Conservation (phyloP, 2,888 invertebrate genomes). For the Clepsis dumicolana region DNA sequence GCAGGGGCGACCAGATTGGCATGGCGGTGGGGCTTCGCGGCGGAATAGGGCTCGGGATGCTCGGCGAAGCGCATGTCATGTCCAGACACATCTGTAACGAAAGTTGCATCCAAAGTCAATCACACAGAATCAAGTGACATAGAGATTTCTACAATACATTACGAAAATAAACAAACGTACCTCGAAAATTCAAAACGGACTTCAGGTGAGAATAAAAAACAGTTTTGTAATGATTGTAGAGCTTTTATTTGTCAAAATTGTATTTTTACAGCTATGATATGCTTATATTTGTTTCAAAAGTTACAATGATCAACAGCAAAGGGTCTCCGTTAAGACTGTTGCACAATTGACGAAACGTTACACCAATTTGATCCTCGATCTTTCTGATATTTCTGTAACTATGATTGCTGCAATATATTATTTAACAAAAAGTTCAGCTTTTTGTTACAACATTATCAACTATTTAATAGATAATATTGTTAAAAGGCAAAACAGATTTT, state of each 20-base stretch:
- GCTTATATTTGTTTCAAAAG: constrained; percentile 92
- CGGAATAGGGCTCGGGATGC: constrained; percentile 68
- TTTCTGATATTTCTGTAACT: constrained; percentile 73
- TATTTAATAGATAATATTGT: constrained; percentile 82
- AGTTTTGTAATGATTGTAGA: constrained; percentile 85
- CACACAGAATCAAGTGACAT: not conserved
- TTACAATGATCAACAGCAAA: constrained; percentile 87
- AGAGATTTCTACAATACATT: not conserved
- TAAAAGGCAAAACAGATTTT: constrained; percentile 83
- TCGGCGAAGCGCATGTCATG: constrained; percentile 71
- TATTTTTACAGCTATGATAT: constrained; percentile 97
- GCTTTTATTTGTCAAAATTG: constrained; percentile 94
- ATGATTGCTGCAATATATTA: constrained; percentile 51
- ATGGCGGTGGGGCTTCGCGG: constrained; percentile 71
- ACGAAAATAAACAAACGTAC: constrained; percentile 50
- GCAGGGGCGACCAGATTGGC: constrained; percentile 79
- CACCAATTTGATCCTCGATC: constrained; percentile 73
- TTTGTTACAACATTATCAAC: constrained; percentile 78
- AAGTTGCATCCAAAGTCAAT: constrained; percentile 31
- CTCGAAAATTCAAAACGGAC: constrained; percentile 44
- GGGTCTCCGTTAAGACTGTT: constrained; percentile 74
- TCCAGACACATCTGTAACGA: constrained; percentile 80
- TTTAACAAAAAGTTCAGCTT: constrained; percentile 81
- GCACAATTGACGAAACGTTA: constrained; percentile 82
- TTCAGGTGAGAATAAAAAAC: constrained; percentile 59